Evolutionary conservation across 2,888 invertebrate species (phyloP).

Genomic region (Eupeodes latifasciatus): DNA sequence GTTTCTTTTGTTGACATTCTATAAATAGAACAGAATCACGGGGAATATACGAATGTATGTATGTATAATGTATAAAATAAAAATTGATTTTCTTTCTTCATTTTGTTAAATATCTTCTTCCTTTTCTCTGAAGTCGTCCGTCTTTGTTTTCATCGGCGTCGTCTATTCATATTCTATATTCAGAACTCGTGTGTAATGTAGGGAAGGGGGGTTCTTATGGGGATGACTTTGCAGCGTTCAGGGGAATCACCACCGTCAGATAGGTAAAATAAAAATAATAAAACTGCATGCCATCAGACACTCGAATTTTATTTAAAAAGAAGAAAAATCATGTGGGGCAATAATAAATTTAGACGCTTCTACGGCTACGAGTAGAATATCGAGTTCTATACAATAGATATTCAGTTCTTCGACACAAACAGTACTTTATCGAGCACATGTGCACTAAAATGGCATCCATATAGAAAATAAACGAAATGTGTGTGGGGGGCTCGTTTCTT

Average conservation of each 20-base stretch:
- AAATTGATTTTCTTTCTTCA: conserved; percentile 36
- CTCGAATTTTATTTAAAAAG: background rate
- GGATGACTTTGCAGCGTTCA: background rate
- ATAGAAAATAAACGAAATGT: conserved; percentile 4
- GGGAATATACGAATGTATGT: background rate
- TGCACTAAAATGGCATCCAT: conserved; percentile 5
- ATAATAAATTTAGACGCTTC: conserved; percentile 33
- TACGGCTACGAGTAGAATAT: conserved; percentile 19
- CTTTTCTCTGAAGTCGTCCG: background rate
- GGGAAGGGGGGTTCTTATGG: background rate
- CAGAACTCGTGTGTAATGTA: background rate
- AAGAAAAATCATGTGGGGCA: conserved; percentile 22
- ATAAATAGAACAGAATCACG: conserved; percentile 37
- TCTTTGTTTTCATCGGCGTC: background rate
- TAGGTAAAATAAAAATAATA: background rate
- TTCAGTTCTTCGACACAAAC: background rate
- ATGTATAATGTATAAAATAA: background rate
- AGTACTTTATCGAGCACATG: background rate
- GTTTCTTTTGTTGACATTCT: conserved; percentile 38
- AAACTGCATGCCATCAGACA: conserved; percentile 29
- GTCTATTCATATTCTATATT: conserved; percentile 15
- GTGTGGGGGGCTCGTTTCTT: conserved; percentile 28
- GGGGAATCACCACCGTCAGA: background rate
- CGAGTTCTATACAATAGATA: background rate
- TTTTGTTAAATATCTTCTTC: background rate